Conservation (phyloP, 2,797 vertebrate species). For the Lepus townsendii region DNA sequence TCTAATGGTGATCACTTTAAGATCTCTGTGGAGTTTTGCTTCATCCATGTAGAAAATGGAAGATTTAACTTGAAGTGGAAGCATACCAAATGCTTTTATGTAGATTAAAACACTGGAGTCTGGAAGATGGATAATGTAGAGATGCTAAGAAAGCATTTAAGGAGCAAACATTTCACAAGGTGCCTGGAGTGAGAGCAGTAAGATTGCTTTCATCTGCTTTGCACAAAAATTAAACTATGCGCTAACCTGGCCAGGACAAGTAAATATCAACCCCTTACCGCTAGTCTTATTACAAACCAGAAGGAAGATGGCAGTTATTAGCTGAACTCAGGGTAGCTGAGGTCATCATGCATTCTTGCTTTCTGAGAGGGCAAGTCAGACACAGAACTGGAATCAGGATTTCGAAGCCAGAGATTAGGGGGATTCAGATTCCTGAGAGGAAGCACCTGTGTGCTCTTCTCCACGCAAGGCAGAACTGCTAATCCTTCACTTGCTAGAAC, state of each 20-base stretch:
- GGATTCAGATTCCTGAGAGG: not conserved
- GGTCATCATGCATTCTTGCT: not conserved
- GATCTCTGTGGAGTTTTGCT: not conserved
- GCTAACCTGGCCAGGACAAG: not conserved
- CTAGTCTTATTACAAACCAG: not conserved
- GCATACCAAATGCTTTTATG: not conserved
- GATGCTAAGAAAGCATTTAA: not conserved
- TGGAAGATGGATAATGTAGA: not conserved
- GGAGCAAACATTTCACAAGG: not conserved
- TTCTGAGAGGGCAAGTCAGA: not conserved
- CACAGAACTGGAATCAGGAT: not conserved
- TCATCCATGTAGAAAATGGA: not conserved
- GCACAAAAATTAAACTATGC: not conserved
- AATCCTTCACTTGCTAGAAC: conserved; percentile 30
- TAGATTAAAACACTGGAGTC: not conserved
- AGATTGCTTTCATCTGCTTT: not conserved
- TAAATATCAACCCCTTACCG: not conserved
- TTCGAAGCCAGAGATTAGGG: not conserved
- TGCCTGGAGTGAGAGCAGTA: not conserved
- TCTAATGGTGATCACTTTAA: not conserved
- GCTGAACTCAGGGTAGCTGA: not conserved
- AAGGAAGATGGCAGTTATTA: not conserved
- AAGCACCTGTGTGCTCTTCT: not conserved
- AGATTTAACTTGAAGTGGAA: not conserved
- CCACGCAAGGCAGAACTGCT: not conserved